These are phyloP conservation scores for Tromatobia lineatoria DNA, from an alignment of 2,888 invertebrate genomes.

Conservation along the genomic window DNA sequence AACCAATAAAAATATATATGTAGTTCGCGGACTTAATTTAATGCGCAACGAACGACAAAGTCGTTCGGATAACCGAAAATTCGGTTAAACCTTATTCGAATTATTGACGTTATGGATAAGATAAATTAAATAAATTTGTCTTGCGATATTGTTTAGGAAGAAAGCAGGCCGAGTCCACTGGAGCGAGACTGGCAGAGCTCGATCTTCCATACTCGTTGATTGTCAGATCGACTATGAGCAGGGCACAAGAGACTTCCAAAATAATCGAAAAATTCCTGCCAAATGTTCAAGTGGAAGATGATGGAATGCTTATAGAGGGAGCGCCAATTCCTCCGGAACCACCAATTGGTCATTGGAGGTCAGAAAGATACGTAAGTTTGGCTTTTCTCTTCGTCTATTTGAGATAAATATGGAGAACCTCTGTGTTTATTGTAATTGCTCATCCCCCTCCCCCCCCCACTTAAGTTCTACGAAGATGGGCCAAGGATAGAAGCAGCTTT, in stretches of 20 bases:
- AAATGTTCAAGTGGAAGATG: slow-evolving; percentile 88
- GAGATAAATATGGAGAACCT: background rate
- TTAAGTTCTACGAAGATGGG: slow-evolving; percentile 97
- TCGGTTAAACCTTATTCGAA: too few relatives aligned
- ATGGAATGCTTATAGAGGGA: slow-evolving; percentile 95
- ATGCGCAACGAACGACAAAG: too few relatives aligned
- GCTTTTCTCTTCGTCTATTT: background rate
- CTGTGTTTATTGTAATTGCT: background rate
- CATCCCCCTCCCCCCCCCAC: slow-evolving; percentile 85
- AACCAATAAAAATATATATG: too few relatives aligned
- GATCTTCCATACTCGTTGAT: slow-evolving; percentile 93
- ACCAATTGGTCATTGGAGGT: slow-evolving; percentile 94
- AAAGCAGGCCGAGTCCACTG: slow-evolving; percentile 95
- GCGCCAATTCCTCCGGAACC: slow-evolving; percentile 98
- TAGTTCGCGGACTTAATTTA: too few relatives aligned
- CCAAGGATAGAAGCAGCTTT: slow-evolving; percentile 98
- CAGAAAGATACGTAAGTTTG: slow-evolving; percentile 91
- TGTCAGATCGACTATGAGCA: slow-evolving; percentile 95
- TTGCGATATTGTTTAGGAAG: slow-evolving; percentile 87
- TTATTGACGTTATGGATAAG: too few relatives aligned
- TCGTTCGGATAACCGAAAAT: too few relatives aligned
- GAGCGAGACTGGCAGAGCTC: slow-evolving; percentile 92
- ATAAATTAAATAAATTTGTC: background rate
- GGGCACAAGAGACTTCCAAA: slow-evolving; percentile 96
- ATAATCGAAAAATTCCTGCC: slow-evolving; percentile 92